A percentile compares a stretch with the other conserved stretches of the same genome.
phyloP scores from a whole-genome alignment of 92 coral and sea anemone species.

The Paramuricea clavata region DNA sequence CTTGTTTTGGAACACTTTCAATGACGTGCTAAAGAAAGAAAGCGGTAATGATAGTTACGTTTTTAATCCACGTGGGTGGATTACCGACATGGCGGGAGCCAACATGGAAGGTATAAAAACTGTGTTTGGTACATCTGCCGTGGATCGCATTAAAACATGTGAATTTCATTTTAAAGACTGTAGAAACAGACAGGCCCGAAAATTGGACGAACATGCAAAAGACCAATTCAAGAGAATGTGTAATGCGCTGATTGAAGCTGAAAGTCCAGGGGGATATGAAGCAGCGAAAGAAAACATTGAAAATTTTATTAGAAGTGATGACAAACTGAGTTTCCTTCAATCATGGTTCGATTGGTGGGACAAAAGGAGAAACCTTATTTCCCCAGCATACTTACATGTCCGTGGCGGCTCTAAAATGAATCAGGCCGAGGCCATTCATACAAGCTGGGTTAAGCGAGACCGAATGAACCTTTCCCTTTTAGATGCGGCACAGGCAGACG shows the following conservation, averaged over 20 bases:
- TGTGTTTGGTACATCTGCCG: slow-evolving; percentile 5
- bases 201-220: not conserved
- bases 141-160: slow-evolving; percentile 15
- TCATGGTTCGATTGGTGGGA: slow-evolving; percentile 69
- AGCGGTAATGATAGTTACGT: slow-evolving; percentile 39
- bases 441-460: slow-evolving; percentile 72
- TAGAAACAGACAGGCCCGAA: slow-evolving; percentile 20
- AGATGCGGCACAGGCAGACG: slow-evolving; percentile 60
- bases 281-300: slow-evolving; percentile 2
- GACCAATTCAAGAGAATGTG: not conserved
- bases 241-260: slow-evolving; percentile 1
- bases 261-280: slow-evolving; percentile 11
- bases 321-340: not conserved
- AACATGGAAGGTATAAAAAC: slow-evolving; percentile 12
- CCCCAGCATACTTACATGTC: slow-evolving; percentile 57
- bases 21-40: slow-evolving; percentile 57
- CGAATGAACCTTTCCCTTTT: slow-evolving; percentile 62
- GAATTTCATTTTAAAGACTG: slow-evolving; percentile 26
- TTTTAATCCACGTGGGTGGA: slow-evolving; percentile 70
- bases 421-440: slow-evolving; percentile 52
- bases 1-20: slow-evolving; percentile 56
- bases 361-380: slow-evolving; percentile 63
- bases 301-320: not conserved
- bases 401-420: slow-evolving; percentile 56
- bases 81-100: slow-evolving; percentile 70